Evolutionary conservation across 2,113 vertebrate species (phyloP).

Genomic region (Boulengerochromis microlepis): DNA sequence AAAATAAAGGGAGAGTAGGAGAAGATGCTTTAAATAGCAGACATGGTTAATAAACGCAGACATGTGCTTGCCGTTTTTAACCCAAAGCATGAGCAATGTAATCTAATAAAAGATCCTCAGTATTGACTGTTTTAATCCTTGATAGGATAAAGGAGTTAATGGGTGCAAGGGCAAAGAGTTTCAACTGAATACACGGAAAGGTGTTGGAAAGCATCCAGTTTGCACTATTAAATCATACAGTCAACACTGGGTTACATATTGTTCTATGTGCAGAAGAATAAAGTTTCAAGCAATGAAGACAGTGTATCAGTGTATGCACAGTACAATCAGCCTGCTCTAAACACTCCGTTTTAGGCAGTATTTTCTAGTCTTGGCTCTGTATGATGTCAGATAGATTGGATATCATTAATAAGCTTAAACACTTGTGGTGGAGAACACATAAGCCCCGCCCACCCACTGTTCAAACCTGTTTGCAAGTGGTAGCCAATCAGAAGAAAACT

Average conservation of each 20-base stretch:
- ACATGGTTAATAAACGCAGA: background rate
- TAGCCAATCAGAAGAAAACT: background rate
- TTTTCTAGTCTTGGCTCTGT: background rate
- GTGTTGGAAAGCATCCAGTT: background rate
- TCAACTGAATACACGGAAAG: background rate
- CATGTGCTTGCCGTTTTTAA: background rate
- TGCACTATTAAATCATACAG: background rate
- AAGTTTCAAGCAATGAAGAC: background rate
- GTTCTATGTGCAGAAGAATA: background rate
- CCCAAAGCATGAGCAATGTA: background rate
- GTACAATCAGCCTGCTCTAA: background rate
- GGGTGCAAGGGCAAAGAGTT: background rate
- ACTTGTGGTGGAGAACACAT: background rate
- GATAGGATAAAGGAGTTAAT: background rate
- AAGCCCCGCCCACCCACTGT: background rate
- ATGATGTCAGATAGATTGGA: background rate
- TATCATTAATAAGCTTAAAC: background rate
- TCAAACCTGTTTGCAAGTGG: background rate
- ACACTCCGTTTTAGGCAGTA: background rate
- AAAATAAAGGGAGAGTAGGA: background rate
- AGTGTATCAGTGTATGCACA: background rate
- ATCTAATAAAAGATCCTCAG: background rate
- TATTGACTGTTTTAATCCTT: background rate
- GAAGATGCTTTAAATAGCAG: background rate
- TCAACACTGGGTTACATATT: background rate